Percentiles rank a stretch among this genome's conserved stretches.
Conservation (phyloP, 2,888 invertebrate species). For the Euproctis similis region DNA sequence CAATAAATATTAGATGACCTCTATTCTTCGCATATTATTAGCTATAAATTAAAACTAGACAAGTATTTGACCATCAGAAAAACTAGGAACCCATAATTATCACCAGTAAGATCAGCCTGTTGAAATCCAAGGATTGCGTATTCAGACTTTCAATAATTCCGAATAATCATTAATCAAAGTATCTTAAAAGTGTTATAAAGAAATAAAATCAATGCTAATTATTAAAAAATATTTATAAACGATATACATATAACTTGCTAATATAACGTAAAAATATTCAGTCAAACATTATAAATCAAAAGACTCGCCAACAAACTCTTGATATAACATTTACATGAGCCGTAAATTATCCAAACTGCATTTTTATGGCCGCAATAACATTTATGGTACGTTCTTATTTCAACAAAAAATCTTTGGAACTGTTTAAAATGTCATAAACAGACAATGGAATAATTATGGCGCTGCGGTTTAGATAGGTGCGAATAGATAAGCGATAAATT, state of each 20-base stretch:
- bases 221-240: no score
- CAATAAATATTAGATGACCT: no score
- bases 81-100: no score
- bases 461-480: slow-evolving; percentile 50
- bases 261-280: slow-evolving; percentile 37
- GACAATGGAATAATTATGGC: slow-evolving; percentile 64
- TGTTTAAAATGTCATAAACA: slow-evolving; percentile 68
- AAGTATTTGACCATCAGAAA: no score
- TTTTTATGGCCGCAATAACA: slow-evolving; percentile 67
- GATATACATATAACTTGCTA: slow-evolving; percentile 14
- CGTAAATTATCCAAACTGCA: slow-evolving; percentile 67
- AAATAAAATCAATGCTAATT: no score
- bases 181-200: no score
- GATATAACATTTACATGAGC: slow-evolving; percentile 55
- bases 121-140: no score
- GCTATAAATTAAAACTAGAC: no score
- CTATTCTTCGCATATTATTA: no score
- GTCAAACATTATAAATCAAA: slow-evolving; percentile 46
- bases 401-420: slow-evolving; percentile 67
- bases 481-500: slow-evolving; percentile 24
- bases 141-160: no score
- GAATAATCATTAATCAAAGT: no score
- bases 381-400: slow-evolving; percentile 65
- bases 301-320: slow-evolving; percentile 42
- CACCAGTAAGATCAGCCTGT: no score